Conservation (phyloP, 2,113 vertebrate genomes). For the Phasianus colchicus region DNA sequence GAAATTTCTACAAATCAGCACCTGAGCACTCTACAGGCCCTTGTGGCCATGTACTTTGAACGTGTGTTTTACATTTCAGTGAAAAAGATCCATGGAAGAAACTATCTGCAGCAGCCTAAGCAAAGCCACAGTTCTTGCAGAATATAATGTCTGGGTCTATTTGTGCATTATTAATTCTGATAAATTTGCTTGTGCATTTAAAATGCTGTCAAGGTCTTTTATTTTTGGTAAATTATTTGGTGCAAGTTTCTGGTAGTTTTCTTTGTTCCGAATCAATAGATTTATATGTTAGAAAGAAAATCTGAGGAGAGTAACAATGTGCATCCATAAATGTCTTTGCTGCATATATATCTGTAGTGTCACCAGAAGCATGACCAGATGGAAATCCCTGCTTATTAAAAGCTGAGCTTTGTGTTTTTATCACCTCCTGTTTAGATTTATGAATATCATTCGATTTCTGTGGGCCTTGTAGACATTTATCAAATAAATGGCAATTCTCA, state of each 20-base stretch:
- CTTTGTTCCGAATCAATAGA: neutral
- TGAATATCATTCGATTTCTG: slow-evolving; percentile 10
- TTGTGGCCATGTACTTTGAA: neutral
- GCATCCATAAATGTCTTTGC: neutral
- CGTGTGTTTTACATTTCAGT: neutral
- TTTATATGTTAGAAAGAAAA: neutral
- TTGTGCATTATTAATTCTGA: neutral
- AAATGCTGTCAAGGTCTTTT: neutral
- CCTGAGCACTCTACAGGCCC: neutral
- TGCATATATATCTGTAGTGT: neutral
- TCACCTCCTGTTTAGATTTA: slow-evolving; percentile 28
- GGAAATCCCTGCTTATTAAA: slow-evolving; percentile 37
- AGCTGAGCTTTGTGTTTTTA: neutral
- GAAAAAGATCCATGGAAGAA: neutral
- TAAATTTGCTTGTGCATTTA: neutral
- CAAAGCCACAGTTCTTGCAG: neutral
- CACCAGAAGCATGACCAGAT: slow-evolving; percentile 5
- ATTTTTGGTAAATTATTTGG: neutral
- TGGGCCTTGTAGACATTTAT: slow-evolving; percentile 14
- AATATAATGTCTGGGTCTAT: neutral
- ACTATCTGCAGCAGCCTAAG: neutral
- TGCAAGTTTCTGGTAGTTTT: neutral
- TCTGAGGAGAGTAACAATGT: neutral
- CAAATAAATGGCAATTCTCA: slow-evolving; percentile 33
- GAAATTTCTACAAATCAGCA: neutral